These are phyloP conservation scores for Excalfactoria chinensis DNA, from an alignment of 2,113 vertebrate genomes.

Conservation along the genomic window DNA sequence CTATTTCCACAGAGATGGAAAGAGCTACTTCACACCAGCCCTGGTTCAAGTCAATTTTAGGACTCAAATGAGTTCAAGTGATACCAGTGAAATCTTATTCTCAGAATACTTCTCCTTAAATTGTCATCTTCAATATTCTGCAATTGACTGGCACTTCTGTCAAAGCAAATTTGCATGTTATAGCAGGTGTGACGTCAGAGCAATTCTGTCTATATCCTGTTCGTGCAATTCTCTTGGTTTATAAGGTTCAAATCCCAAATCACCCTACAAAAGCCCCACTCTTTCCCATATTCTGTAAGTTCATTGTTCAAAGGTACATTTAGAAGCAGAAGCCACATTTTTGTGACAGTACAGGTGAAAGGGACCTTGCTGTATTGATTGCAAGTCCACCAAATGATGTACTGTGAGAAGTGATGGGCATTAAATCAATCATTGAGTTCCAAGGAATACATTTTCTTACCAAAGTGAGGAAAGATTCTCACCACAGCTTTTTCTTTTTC, in stretches of 20 bases:
- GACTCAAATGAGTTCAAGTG: background rate
- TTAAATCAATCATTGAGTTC: slow-evolving; percentile 27
- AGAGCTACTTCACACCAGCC: background rate
- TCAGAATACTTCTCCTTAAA: background rate
- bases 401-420: background rate
- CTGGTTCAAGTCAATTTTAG: background rate
- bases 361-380: background rate
- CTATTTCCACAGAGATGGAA: background rate
- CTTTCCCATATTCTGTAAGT: background rate
- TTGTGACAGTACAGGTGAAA: slow-evolving; percentile 14
- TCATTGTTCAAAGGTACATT: slow-evolving; percentile 9
- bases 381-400: slow-evolving; percentile 18
- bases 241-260: background rate
- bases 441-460: background rate
- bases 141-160: background rate
- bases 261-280: background rate
- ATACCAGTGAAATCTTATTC: background rate
- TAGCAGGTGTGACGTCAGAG: background rate
- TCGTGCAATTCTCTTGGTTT: background rate
- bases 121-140: background rate
- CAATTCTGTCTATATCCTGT: background rate
- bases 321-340: slow-evolving; percentile 42
- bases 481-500: background rate
- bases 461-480: background rate
- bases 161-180: background rate